Percentiles rank a stretch among this genome's conserved stretches.
These are phyloP conservation scores for Eucidaris tribuloides DNA, from an alignment of 35 echinoderm and acorn worm species.

Conservation along the genomic window DNA sequence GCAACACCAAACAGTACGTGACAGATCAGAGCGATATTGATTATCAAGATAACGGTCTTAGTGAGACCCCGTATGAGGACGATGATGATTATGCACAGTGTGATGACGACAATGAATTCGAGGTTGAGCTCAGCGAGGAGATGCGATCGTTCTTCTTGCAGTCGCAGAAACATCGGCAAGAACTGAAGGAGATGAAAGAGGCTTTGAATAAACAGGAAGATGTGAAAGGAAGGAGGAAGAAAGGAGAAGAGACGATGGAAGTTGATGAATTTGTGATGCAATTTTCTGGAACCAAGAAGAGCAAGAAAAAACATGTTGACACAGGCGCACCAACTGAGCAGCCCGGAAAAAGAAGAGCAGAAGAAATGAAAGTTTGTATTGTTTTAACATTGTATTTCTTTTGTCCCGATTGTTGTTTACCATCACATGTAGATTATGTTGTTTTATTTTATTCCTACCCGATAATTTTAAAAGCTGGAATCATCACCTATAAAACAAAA, in stretches of 20 bases:
- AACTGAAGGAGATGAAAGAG: conserved; percentile 11
- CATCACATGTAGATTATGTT: not conserved
- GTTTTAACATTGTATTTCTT: not conserved
- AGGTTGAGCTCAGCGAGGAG: conserved; percentile 81
- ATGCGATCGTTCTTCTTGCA: conserved; percentile 61
- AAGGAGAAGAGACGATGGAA: not conserved
- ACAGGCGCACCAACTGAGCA: conserved; percentile 63
- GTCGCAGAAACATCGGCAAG: conserved; percentile 56
- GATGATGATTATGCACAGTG: not conserved
- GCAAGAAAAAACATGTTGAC: not conserved
- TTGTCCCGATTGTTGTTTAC: not conserved
- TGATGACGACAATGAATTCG: conserved; percentile 42
- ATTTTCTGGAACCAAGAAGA: not conserved
- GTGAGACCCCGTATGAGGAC: not conserved
- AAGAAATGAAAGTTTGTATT: conserved; percentile 78
- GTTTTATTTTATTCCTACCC: not conserved
- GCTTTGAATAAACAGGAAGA: not conserved
- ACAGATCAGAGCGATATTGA: conserved; percentile 26
- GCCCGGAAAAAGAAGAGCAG: conserved; percentile 62
- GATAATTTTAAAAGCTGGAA: not conserved
- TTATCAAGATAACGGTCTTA: not conserved
- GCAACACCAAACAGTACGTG: conserved; percentile 2
- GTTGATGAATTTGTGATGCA: not conserved
- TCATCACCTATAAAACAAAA: not conserved
- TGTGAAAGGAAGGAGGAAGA: not conserved